These are phyloP conservation scores for Eulemur mongoz DNA, from an alignment of 2,797 vertebrate genomes.

Conservation along the genomic window DNA sequence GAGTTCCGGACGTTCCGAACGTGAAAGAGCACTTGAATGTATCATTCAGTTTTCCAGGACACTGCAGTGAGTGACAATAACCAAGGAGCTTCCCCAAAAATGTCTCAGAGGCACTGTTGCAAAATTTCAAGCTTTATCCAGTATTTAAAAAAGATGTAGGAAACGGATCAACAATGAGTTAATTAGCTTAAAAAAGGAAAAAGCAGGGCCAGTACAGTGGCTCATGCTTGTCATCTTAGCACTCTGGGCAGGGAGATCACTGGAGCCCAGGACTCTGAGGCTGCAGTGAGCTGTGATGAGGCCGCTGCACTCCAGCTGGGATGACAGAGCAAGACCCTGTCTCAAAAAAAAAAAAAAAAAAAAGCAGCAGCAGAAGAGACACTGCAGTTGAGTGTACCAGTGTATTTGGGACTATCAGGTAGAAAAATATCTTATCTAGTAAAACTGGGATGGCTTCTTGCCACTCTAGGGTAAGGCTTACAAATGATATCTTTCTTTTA, in stretches of 20 bases:
- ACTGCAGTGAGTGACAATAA: conserved; percentile 29
- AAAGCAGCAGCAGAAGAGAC: background rate
- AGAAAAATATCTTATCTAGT: conserved; percentile 67
- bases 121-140: conserved; percentile 72
- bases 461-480: conserved; percentile 61
- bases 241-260: background rate
- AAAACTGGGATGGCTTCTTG: conserved; percentile 39
- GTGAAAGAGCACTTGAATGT: conserved; percentile 9
- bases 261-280: too few relatives aligned
- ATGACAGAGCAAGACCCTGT: background rate
- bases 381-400: background rate
- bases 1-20: conserved; percentile 13
- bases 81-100: conserved; percentile 8
- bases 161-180: conserved; percentile 43
- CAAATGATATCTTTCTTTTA: conserved; percentile 44
- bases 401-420: conserved; percentile 2
- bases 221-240: background rate
- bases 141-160: conserved; percentile 48
- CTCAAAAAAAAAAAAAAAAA: background rate
- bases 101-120: background rate
- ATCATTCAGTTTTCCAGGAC: conserved; percentile 36
- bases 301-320: background rate
- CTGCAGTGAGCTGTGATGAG: background rate
- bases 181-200: background rate
- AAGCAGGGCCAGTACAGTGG: background rate